Evolutionary conservation across 2,113 vertebrate species (phyloP), one percentile per base, ranked within the genome.

Genomic region (Clarias magur): DNA sequence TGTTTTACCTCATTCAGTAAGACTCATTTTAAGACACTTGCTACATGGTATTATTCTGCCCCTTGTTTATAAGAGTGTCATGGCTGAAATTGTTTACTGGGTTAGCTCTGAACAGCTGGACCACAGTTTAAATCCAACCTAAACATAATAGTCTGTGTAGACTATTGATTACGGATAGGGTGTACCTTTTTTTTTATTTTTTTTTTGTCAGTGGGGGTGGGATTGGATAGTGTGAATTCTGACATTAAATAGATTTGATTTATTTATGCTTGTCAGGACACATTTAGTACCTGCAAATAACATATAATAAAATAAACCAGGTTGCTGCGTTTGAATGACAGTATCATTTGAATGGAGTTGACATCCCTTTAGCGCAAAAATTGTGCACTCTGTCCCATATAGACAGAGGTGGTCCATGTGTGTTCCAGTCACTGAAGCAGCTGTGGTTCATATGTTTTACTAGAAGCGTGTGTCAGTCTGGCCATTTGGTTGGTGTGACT

Each of bases 31-130:
- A 76, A 27, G n/a, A 62, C 25, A 75, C 38, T 34, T 30, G 48
- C 78, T n/a, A 23, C 9, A 42, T 91, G 84, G 87, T 84, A 85
- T 87, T 91, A 90, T 92, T 91, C 90, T 91, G 87, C 56, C 82
- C 53, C 68, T 75, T 84, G 27, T 60, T 60, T 17, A 34, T 21
- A 62, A 81, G 59, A 34, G 57, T 62, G 59, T 15, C 80, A 63
- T 81, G 25, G 80, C n/a, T 6, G 25, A 13, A 81, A 81, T 81
- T 81, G 62, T 81, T 81, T 10, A 82, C 80, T 63, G 63, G 30
- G 63, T 63, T 62, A 21, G 34, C 30, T 34, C 60, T 80, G 79
- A 80, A 59, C 57, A 80, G 54, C n/a, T 62, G 19, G 63, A 82
- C 25, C 30, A 25, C 56, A 62, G 19, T 19, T 42, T 48, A 59